Base-by-base conservation (phyloP, 2,888 invertebrate species). In the Yponomeuta evonymella region DNA sequence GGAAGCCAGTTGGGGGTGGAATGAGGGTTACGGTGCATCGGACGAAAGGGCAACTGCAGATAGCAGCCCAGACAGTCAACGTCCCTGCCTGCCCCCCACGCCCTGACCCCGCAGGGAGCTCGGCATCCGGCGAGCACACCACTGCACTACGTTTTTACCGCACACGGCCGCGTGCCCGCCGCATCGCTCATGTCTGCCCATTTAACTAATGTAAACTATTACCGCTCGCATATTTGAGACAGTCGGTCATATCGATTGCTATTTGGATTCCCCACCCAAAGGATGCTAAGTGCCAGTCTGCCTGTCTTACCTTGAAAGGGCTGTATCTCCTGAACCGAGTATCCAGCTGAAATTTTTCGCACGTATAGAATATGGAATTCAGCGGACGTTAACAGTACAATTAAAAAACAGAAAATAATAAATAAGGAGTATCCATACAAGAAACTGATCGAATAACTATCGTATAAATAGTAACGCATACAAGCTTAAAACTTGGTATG, bases 1-100 rank as follows among this genome's bases (percentile, higher is more conserved):
- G 71, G 70, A 63, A 70, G 71, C 36, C 36, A 75, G 75, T 69
- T 62, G 77, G 80, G 89, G 89, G 87, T 85, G 86, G 78, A 78
- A 82, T 81, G 88, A 85, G 88, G 87, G 89, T 83, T 83, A 87
- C 85, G 82, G 90, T 88, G 90, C 90, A 91, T 88, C 88, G 90
- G 87, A 88, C 88, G 84, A 89, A 90, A 92, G 92, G 92, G 92
- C 90, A 89, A 92, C 88, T 91, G 91, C 91, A 90, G 91, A 92
- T 90, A 90, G 87, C 87, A 84, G 81, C 85, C 89, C 90, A 91
- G 91, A 92, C 91, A 91, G 91, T 91, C 91, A 91, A 91, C 85
- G 90, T 89, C 90, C 90, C 89, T 87, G 87, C 75, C 76, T 77
- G 76, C 75, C 73, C 74, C 73, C 74, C 73, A 73, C 74, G 76